Evolutionary conservation across 2,888 invertebrate species (phyloP).

Genomic region (Ophion ventricosus): DNA sequence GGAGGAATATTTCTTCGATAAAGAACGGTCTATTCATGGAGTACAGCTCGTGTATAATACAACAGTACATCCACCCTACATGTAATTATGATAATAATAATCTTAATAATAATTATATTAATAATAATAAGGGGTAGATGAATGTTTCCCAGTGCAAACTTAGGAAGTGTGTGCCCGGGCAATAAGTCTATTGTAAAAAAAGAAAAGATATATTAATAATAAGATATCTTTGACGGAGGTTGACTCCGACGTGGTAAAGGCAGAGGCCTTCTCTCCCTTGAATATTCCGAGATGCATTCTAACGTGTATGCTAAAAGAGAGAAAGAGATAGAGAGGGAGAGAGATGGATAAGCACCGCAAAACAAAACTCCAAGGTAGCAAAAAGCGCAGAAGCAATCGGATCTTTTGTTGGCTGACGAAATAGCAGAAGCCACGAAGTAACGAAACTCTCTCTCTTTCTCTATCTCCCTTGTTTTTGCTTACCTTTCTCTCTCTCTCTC

Average conservation of each 20-base stretch:
- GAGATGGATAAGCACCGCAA: constrained; percentile 25
- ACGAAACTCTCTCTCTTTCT: too few relatives aligned
- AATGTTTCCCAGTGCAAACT: too few relatives aligned
- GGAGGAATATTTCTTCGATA: constrained; percentile 56
- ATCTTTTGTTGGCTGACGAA: constrained; percentile 62
- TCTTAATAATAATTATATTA: neutral
- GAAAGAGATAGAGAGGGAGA: too few relatives aligned
- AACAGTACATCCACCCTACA: constrained; percentile 20
- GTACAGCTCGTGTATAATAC: constrained; percentile 42
- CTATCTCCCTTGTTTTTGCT: too few relatives aligned
- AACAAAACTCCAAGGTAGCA: constrained; percentile 43
- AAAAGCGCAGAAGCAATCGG: constrained; percentile 58
- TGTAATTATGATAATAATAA: constrained; percentile 55
- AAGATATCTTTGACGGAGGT: neutral
- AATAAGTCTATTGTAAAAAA: too few relatives aligned
- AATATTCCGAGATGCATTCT: constrained; percentile 1
- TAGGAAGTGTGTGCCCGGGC: too few relatives aligned
- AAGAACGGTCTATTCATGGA: constrained; percentile 66
- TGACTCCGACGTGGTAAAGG: constrained; percentile 42
- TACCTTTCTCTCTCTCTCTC: constrained; percentile 17
- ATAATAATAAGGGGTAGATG: too few relatives aligned
- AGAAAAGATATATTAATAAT: too few relatives aligned
- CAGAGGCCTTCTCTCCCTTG: neutral
- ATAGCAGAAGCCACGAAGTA: constrained; percentile 57
- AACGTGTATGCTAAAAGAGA: neutral